Evolutionary conservation across 1,140 invertebrate genomes (phyloP).

Genomic region (Cyphomyrmex costatus): DNA sequence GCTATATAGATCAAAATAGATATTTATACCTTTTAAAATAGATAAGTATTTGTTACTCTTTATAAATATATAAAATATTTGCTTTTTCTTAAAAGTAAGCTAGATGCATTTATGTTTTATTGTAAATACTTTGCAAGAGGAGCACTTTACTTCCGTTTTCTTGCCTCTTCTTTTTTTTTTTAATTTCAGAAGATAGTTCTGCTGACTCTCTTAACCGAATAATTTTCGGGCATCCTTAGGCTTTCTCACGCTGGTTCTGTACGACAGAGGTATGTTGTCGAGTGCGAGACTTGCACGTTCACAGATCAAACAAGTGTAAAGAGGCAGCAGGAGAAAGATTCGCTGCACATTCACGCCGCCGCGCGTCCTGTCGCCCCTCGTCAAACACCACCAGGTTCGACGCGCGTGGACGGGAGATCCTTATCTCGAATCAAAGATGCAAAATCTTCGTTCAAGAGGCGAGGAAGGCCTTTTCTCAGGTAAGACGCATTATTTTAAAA

Average conservation of each 20-base stretch:
- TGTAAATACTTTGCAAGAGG: neutral
- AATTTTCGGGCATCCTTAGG: constrained; percentile 18
- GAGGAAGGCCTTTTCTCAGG: constrained; percentile 61
- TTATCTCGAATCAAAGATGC: constrained; percentile 76
- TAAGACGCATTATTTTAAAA: constrained; percentile 78
- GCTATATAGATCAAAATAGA: neutral
- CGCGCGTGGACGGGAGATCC: constrained; percentile 51
- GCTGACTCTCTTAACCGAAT: constrained; percentile 20
- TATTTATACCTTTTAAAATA: neutral
- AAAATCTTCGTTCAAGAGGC: constrained; percentile 60
- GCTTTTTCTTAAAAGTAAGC: neutral
- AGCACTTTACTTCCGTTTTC: constrained; percentile 4
- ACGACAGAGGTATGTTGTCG: neutral
- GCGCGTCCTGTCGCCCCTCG: constrained; percentile 66
- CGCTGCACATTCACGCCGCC: constrained; percentile 59
- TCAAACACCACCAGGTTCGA: constrained; percentile 60
- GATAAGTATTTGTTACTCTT: too few species aligned
- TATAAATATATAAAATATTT: neutral
- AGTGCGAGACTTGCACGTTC: constrained; percentile 46
- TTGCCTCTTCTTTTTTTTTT: neutral
- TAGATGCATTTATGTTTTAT: neutral
- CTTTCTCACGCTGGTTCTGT: constrained; percentile 51
- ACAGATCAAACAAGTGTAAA: constrained; percentile 64
- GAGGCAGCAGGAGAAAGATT: constrained; percentile 43
- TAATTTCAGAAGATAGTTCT: constrained; percentile 21